Evolutionary conservation across 2,888 invertebrate species (phyloP).

Genomic region (Harmothoe impar): DNA sequence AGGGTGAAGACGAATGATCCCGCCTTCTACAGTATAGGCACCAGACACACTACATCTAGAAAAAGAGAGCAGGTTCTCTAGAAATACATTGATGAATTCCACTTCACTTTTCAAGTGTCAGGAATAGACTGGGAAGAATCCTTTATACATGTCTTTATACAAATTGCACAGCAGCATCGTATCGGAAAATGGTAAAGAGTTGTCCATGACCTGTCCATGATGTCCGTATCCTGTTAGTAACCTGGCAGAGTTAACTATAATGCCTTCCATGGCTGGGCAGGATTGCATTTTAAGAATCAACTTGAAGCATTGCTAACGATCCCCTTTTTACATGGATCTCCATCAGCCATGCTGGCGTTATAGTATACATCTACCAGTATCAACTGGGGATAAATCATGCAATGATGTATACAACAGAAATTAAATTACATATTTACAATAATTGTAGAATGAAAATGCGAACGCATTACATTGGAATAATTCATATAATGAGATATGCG

Average conservation of each 20-base stretch:
- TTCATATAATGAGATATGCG: slow-evolving; percentile 40
- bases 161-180: slow-evolving; percentile 55
- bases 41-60: slow-evolving; percentile 48
- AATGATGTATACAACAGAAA: background rate
- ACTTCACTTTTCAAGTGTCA: slow-evolving; percentile 53
- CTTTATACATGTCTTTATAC: slow-evolving; percentile 54
- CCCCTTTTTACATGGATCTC: background rate
- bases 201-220: background rate
- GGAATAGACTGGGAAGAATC: slow-evolving; percentile 49
- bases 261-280: background rate
- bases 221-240: background rate
- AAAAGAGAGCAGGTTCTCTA: slow-evolving; percentile 5
- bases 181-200: slow-evolving; percentile 40
- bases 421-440: slow-evolving; percentile 40
- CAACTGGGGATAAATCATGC: background rate
- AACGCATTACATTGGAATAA: slow-evolving; percentile 30
- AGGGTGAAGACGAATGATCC: background rate
- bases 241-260: background rate
- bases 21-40: slow-evolving; percentile 31
- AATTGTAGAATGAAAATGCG: background rate
- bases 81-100: slow-evolving; percentile 31
- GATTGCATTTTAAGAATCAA: slow-evolving; percentile 22
- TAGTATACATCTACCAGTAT: background rate
- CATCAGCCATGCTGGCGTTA: background rate
- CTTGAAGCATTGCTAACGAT: background rate